A percentile compares a stretch with the other conserved stretches of the same genome.
Conservation (phyloP, 2,113 vertebrate genomes). For the Gulo gulo region DNA sequence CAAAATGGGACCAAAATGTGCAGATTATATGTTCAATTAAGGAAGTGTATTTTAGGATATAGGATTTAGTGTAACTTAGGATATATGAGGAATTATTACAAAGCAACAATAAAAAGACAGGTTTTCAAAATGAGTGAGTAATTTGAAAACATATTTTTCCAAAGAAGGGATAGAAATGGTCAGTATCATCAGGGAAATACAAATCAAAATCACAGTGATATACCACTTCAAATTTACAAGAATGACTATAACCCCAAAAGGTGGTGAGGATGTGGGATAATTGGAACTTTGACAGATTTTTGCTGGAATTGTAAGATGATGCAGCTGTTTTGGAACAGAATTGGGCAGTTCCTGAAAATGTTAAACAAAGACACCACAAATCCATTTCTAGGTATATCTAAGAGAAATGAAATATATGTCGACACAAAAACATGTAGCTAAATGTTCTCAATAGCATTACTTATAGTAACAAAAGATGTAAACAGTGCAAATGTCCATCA, state of each 20-base stretch:
- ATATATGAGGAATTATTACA: not conserved
- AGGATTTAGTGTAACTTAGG: not conserved
- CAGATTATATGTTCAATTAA: not conserved
- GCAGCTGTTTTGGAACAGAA: not conserved
- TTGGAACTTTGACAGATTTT: not conserved
- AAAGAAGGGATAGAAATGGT: not conserved
- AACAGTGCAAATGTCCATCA: not conserved
- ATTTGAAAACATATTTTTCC: not conserved
- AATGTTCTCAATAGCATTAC: not conserved
- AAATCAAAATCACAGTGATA: not conserved
- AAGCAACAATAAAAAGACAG: not conserved
- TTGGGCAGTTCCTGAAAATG: not conserved
- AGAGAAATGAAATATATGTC: not conserved
- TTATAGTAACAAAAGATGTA: not conserved
- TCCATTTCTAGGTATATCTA: not conserved
- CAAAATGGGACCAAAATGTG: not conserved
- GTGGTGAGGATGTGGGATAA: not conserved
- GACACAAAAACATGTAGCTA: not conserved
- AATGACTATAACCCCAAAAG: not conserved
- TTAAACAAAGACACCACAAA: not conserved
- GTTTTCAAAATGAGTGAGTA: not conserved
- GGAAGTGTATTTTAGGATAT: not conserved
- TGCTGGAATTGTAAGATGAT: not conserved
- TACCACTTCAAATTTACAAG: not conserved
- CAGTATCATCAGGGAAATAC: not conserved